A percentile compares a stretch with the other conserved stretches of the same genome.
phyloP scores from a whole-genome alignment of 2,113 vertebrate species.

The Ammodramus savannarum region DNA sequence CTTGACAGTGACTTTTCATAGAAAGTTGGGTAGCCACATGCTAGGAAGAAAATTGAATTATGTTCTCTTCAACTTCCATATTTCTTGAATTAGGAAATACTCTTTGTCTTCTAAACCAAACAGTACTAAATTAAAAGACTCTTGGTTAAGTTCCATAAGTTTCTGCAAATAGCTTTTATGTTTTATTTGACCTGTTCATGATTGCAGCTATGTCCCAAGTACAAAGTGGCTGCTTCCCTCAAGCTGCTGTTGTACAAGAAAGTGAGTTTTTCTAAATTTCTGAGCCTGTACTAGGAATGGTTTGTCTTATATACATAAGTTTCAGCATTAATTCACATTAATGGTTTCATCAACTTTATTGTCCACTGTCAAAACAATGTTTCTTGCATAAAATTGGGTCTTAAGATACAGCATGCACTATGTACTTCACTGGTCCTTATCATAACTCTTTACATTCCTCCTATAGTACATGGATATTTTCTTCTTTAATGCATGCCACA shows the following conservation, averaged over 20 bases:
- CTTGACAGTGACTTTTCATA: not conserved
- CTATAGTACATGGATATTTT: not conserved
- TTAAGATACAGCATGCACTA: not conserved
- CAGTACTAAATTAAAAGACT: not conserved
- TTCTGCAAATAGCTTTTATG: not conserved
- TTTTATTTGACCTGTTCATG: not conserved
- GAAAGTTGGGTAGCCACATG: not conserved
- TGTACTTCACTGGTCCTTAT: not conserved
- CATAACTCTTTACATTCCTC: not conserved
- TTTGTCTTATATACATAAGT: not conserved
- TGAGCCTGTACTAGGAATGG: not conserved
- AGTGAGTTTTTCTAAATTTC: not conserved
- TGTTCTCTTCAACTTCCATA: not conserved
- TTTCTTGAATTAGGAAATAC: not conserved
- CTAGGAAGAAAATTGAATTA: not conserved
- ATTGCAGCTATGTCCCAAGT: not conserved
- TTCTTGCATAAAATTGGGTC: not conserved
- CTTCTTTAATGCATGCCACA: not conserved
- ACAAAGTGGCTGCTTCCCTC: not conserved
- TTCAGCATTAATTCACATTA: not conserved
- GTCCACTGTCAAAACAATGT: not conserved
- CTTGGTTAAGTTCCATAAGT: not conserved
- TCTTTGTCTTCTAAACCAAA: not conserved
- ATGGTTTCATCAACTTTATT: not conserved
- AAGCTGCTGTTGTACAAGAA: not conserved